phyloP scores from a whole-genome alignment of 2,113 vertebrate species.

The Clarias batrachus region DNA sequence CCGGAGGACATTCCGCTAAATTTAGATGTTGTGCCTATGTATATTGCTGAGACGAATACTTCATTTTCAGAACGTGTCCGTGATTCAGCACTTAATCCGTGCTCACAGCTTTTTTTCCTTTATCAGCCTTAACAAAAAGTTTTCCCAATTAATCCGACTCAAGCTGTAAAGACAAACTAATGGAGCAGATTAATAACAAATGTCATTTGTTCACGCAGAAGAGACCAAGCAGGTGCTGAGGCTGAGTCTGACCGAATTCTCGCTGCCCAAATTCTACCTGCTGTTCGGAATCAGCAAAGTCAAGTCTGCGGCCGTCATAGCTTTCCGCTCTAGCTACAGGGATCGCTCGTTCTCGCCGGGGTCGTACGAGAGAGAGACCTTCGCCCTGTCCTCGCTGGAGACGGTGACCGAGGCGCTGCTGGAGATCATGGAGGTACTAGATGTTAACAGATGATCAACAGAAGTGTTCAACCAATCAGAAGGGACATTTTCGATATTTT shows the following conservation, averaged over 20 bases:
- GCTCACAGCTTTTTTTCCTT: neutral
- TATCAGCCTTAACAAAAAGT: neutral
- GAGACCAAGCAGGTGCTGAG: conserved; percentile 97
- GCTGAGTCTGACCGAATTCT: conserved; percentile 95
- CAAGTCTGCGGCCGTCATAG: conserved; percentile 96
- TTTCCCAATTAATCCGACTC: neutral
- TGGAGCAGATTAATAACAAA: neutral
- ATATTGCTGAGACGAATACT: neutral
- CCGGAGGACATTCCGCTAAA: neutral
- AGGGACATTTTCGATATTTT: neutral
- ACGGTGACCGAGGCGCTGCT: conserved; percentile 94
- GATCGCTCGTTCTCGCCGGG: conserved; percentile 96
- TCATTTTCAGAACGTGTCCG: neutral
- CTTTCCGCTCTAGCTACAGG: conserved; percentile 96
- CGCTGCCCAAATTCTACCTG: conserved; percentile 95
- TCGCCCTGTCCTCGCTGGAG: conserved; percentile 92
- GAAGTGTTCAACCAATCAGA: neutral
- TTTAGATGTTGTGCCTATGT: too few relatives aligned
- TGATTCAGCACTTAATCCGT: neutral
- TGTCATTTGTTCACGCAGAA: conserved; percentile 71
- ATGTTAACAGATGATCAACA: neutral
- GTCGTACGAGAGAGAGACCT: conserved; percentile 96
- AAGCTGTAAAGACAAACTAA: neutral
- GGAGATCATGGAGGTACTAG: conserved; percentile 93
- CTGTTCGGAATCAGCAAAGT: conserved; percentile 99